These are phyloP conservation scores for Bhutanitis thaidina DNA, from an alignment of 2,888 invertebrate genomes.

Conservation along the genomic window DNA sequence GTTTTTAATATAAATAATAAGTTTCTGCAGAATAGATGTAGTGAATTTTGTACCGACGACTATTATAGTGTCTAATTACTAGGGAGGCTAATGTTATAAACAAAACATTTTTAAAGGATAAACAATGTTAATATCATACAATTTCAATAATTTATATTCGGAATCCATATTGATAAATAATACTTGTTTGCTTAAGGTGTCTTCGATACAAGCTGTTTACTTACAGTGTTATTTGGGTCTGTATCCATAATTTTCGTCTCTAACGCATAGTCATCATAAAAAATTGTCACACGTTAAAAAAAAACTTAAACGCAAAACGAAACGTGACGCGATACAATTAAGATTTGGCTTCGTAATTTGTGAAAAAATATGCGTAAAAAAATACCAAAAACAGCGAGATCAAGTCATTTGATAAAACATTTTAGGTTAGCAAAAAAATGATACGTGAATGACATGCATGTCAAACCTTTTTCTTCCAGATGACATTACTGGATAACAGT, in stretches of 20 bases:
- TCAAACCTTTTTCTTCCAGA: conserved; percentile 78
- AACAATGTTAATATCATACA: too few relatives aligned
- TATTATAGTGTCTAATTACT: too few relatives aligned
- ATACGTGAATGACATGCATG: conserved; percentile 74
- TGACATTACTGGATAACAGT: conserved; percentile 73
- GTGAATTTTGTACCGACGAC: too few relatives aligned
- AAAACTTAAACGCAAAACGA: conserved; percentile 47
- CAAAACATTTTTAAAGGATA: too few relatives aligned
- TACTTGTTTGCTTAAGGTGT: too few relatives aligned
- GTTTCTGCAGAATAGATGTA: too few relatives aligned
- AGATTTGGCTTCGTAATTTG: conserved; percentile 71
- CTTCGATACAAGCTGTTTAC: conserved; percentile 30
- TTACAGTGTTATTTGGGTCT: conserved; percentile 77
- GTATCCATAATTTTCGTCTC: conserved; percentile 69
- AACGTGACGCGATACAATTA: conserved; percentile 66
- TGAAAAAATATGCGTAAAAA: conserved; percentile 72
- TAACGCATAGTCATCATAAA: conserved; percentile 70
- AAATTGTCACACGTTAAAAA: conserved; percentile 64
- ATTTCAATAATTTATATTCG: too few relatives aligned
- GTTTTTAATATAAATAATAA: too few relatives aligned
- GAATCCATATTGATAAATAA: too few relatives aligned
- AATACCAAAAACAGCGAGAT: conserved; percentile 69
- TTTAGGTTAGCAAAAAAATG: conserved; percentile 80
- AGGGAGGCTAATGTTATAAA: too few relatives aligned
- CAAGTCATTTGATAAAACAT: conserved; percentile 79